Evolutionary conservation across 2,113 vertebrate species (phyloP), one percentile per base, ranked within the genome.

Genomic region (Sinocyclocheilus maitianheensis): DNA sequence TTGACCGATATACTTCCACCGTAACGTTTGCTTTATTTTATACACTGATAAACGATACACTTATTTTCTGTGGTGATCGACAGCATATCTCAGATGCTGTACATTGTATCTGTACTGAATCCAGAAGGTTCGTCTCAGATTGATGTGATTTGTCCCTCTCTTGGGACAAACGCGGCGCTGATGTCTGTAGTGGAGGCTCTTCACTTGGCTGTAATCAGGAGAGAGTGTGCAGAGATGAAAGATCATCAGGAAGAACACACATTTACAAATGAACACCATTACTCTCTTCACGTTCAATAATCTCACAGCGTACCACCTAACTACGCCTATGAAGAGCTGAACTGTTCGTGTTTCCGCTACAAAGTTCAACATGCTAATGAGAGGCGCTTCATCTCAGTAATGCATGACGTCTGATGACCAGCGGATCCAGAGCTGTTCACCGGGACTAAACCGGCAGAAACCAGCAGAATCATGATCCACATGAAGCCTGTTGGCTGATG

Each of bases 131-230:
- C 0, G 4, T 67, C n/a, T 71, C 1, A 20, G 67, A 37, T 18
- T 6, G 14, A 1, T 71, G 3, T 13, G 40, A 48, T 83, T 24
- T 5, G 0, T 26, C 12, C 1, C 58, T 53, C 63, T 46, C 43
- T 46, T 46, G 71, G 71, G 30, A 93, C 90, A 90, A 92, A 91
- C 89, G 93, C 90, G 89, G 91, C 91, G 92, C 93, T 94, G 93
- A 95, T 93, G 90, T 91, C 89, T 75, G 84, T 87, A 88, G 93
- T 86, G 88, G 84, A 91, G 87, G 89, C 93, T 94, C 94, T 93
- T 93, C 91, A 93, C 91, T 93, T 94, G 91, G 72, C 83, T 89
- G 87, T 91, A 94, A 94, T 94, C 93, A 93, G 91, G 91, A 75
- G 51, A 91, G 89, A 91, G 91, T 53, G 90, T 90, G 91, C 92